Percentiles rank a stretch among this genome's conserved stretches.
phyloP scores from a whole-genome alignment of 2,888 invertebrate genomes.

The Blera fallax region DNA sequence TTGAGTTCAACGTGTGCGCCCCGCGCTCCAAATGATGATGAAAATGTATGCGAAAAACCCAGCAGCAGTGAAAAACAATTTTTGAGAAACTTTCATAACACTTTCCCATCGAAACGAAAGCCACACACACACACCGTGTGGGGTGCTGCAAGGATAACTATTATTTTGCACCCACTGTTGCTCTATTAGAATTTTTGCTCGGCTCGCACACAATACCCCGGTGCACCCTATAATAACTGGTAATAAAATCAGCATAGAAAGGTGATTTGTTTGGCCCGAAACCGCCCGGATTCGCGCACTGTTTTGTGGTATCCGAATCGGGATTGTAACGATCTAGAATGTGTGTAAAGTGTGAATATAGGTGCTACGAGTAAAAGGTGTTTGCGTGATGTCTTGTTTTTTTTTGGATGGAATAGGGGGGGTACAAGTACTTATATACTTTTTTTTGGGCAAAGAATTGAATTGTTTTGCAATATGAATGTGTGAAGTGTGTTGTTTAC shows the following conservation, averaged over 20 bases:
- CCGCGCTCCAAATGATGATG: slow-evolving; percentile 38
- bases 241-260: slow-evolving; percentile 69
- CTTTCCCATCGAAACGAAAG: not conserved
- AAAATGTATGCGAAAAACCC: slow-evolving; percentile 33
- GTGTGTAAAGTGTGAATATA: slow-evolving; percentile 60
- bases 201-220: slow-evolving; percentile 23
- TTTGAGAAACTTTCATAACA: slow-evolving; percentile 56
- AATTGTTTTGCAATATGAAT: slow-evolving; percentile 63
- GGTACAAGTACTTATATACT: not conserved
- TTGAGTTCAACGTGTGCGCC: slow-evolving; percentile 63
- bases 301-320: slow-evolving; percentile 44
- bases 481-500: slow-evolving; percentile 57
- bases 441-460: slow-evolving; percentile 40
- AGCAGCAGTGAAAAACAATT: slow-evolving; percentile 42
- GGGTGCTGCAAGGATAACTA: not conserved
- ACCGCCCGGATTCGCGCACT: slow-evolving; percentile 27
- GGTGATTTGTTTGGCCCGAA: slow-evolving; percentile 64
- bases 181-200: slow-evolving; percentile 22
- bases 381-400: slow-evolving; percentile 71
- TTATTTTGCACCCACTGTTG: slow-evolving; percentile 21
- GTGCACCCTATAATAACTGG: slow-evolving; percentile 57
- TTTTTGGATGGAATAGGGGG: not conserved
- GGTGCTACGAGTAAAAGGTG: slow-evolving; percentile 48
- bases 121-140: not conserved
- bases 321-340: slow-evolving; percentile 44